A percentile compares a stretch with the other conserved stretches of the same genome.
These are phyloP conservation scores for Polyodon spathula DNA, from an alignment of 2,113 vertebrate species.

Conservation along the genomic window DNA sequence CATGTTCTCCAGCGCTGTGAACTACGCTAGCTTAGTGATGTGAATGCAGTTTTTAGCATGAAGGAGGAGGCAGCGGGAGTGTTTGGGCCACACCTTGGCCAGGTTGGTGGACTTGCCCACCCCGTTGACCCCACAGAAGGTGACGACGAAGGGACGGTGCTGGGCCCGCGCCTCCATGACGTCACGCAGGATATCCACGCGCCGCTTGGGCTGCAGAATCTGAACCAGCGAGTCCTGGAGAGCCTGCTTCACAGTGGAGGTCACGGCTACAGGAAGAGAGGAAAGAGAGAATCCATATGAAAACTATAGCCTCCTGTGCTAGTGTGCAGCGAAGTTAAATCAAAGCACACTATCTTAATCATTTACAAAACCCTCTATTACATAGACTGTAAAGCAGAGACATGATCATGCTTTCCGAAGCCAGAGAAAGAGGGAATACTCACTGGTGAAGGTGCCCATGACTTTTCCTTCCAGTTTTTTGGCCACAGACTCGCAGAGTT, in stretches of 20 bases:
- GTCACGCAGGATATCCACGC: constrained; percentile 85
- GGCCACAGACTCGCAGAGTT: constrained; percentile 90
- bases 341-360: too few relatives aligned
- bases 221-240: constrained; percentile 93
- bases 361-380: too few relatives aligned
- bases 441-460: constrained; percentile 97
- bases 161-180: constrained; percentile 86
- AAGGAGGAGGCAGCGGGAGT: neutral
- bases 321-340: too few relatives aligned
- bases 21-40: too few relatives aligned
- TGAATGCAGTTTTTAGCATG: too few relatives aligned
- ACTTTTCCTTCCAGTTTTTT: constrained; percentile 96
- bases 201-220: constrained; percentile 92
- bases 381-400: neutral
- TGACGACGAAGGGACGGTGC: constrained; percentile 79
- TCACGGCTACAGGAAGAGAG: constrained; percentile 64
- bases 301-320: too few relatives aligned
- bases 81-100: constrained; percentile 68
- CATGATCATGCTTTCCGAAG: neutral
- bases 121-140: constrained; percentile 92
- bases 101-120: constrained; percentile 96
- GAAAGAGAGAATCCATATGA: neutral
- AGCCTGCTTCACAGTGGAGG: constrained; percentile 89
- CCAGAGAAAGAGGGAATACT: constrained; percentile 41
- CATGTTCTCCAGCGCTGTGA: too few relatives aligned